Percentiles rank a stretch among this genome's conserved stretches.
phyloP scores from a whole-genome alignment of 2,888 invertebrate genomes.

The Drosophila emarginata region DNA sequence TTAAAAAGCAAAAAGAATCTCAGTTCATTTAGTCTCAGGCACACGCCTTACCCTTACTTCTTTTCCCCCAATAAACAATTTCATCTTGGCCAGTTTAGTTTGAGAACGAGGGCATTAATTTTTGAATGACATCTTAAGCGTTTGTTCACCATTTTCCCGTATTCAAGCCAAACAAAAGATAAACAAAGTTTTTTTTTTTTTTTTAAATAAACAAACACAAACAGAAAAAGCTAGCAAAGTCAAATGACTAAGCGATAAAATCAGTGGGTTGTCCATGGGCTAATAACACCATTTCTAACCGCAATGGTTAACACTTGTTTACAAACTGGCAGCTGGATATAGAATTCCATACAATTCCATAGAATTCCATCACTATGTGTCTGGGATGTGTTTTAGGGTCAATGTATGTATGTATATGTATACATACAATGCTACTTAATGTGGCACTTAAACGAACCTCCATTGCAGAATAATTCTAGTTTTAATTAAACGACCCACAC shows the following conservation, averaged over 20 bases:
- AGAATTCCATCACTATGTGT: neutral
- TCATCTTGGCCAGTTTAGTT: neutral
- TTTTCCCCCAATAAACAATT: neutral
- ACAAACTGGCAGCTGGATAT: constrained; percentile 7
- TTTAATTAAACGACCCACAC: constrained; percentile 64
- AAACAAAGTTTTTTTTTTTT: constrained; percentile 18
- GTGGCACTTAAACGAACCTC: constrained; percentile 23
- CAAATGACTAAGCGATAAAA: constrained; percentile 51
- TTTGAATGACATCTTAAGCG: constrained; percentile 20
- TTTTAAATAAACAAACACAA: constrained; percentile 18
- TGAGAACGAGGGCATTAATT: constrained; percentile 7
- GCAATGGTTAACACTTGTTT: constrained; percentile 17
- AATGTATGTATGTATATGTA: neutral
- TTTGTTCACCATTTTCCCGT: neutral
- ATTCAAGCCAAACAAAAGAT: constrained; percentile 32
- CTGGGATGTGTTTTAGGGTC: neutral
- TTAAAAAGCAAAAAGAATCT: too few relatives aligned
- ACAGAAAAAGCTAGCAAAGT: constrained; percentile 24
- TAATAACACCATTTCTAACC: constrained; percentile 9
- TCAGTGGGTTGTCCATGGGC: constrained; percentile 60
- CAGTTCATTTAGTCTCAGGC: neutral
- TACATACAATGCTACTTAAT: constrained; percentile 17
- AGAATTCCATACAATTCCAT: neutral
- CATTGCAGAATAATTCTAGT: constrained; percentile 26
- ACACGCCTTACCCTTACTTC: neutral